Percentiles rank a stretch among this genome's conserved stretches.
phyloP scores from a whole-genome alignment of 2,888 invertebrate genomes.

The Crossocerus cetratus region DNA sequence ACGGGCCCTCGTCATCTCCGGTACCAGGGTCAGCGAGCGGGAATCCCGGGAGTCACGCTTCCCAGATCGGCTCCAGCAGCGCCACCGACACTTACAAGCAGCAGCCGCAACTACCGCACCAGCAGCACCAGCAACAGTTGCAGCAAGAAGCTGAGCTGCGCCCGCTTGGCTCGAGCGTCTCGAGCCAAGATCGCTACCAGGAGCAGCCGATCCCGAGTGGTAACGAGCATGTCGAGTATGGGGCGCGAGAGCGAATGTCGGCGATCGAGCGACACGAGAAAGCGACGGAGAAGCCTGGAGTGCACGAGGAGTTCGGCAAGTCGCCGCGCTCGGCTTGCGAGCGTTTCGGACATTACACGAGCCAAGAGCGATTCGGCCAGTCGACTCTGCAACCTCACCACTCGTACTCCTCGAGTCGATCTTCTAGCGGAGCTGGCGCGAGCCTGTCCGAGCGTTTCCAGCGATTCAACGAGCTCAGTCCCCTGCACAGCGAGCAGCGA shows the following conservation, averaged over 20 bases:
- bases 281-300: slow-evolving; percentile 57
- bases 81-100: slow-evolving; percentile 78
- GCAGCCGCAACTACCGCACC: slow-evolving; percentile 56
- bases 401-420: slow-evolving; percentile 50
- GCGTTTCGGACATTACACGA: slow-evolving; percentile 58
- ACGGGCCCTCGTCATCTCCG: slow-evolving; percentile 66
- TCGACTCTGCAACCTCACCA: slow-evolving; percentile 55
- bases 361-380: slow-evolving; percentile 61
- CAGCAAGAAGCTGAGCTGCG: slow-evolving; percentile 71
- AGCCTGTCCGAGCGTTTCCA: slow-evolving; percentile 56
- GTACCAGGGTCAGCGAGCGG: slow-evolving; percentile 55
- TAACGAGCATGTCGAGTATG: slow-evolving; percentile 61
- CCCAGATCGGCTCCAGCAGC: slow-evolving; percentile 64
- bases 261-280: slow-evolving; percentile 63
- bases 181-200: slow-evolving; percentile 74
- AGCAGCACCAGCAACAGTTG: slow-evolving; percentile 73
- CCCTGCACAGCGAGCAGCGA: slow-evolving; percentile 60
- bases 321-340: slow-evolving; percentile 58
- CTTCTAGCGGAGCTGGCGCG: slow-evolving; percentile 14
- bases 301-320: slow-evolving; percentile 59
- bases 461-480: slow-evolving; percentile 55
- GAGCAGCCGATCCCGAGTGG: slow-evolving; percentile 63
- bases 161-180: slow-evolving; percentile 39
- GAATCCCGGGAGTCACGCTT: slow-evolving; percentile 45
- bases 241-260: slow-evolving; percentile 53